A percentile compares a stretch with the other conserved stretches of the same genome.
phyloP scores from a whole-genome alignment of 2,797 vertebrate species.

The Parambassis ranga region DNA sequence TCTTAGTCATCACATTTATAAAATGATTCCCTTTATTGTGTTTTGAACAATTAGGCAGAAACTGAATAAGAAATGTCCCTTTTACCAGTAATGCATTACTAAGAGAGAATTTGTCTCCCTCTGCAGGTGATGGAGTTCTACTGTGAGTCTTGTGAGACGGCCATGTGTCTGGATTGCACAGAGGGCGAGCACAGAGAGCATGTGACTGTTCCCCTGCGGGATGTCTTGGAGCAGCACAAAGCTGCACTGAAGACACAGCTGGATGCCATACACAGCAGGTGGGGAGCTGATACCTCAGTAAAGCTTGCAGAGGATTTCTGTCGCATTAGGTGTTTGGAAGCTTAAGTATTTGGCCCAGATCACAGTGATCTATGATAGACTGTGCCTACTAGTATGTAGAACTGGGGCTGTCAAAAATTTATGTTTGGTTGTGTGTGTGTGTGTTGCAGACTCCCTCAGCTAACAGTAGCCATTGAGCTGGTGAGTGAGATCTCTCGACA shows the following conservation, averaged over 20 bases:
- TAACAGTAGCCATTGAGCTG: conserved; percentile 88
- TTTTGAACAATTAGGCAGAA: neutral
- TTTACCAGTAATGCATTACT: no score
- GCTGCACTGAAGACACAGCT: conserved; percentile 89
- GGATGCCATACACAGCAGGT: conserved; percentile 90
- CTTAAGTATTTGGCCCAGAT: conserved; percentile 17
- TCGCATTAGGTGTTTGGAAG: neutral
- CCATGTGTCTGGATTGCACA: conserved; percentile 93
- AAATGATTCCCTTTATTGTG: neutral
- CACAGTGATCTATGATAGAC: neutral
- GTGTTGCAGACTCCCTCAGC: conserved; percentile 85
- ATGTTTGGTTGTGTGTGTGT: neutral
- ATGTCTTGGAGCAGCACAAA: conserved; percentile 95
- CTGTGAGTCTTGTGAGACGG: conserved; percentile 94
- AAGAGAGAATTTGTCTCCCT: conserved; percentile 46
- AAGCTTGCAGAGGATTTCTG: conserved; percentile 1
- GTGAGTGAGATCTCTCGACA: conserved; percentile 91
- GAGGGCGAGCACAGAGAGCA: conserved; percentile 92
- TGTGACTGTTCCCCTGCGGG: conserved; percentile 87
- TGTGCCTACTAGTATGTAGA: neutral
- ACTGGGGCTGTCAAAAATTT: neutral
- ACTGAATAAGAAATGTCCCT: neutral
- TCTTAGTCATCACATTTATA: neutral
- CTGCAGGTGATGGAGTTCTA: conserved; percentile 96
- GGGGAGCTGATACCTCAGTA: neutral